These are phyloP conservation scores for Phylloscopus trochilus DNA, from an alignment of 2,113 vertebrate genomes.

Conservation along the genomic window DNA sequence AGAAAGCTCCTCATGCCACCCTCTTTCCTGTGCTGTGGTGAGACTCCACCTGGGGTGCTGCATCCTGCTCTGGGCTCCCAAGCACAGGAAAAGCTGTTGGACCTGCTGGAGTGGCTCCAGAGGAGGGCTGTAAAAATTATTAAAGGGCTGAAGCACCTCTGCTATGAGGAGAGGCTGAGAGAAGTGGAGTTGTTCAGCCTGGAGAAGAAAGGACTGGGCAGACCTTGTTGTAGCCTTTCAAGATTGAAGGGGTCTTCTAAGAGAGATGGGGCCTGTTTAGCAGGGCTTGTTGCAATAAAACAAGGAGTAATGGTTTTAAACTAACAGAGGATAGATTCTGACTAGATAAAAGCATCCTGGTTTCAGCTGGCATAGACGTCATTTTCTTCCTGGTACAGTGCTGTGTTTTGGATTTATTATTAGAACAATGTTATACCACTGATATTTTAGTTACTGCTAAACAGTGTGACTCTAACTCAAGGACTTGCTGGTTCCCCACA, in stretches of 20 bases:
- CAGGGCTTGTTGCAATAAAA: not conserved
- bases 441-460: not conserved
- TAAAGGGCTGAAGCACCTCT: not conserved
- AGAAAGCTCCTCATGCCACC: not conserved
- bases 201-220: not conserved
- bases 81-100: not conserved
- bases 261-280: not conserved
- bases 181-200: not conserved
- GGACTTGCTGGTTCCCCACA: not conserved
- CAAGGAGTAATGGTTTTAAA: not conserved
- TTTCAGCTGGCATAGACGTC: not conserved
- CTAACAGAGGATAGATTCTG: not conserved
- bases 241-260: not conserved
- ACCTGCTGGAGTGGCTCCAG: not conserved
- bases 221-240: not conserved
- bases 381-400: not conserved
- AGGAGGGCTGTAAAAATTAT: not conserved
- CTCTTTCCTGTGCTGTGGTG: not conserved
- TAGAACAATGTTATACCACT: not conserved
- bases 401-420: not conserved
- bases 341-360: fast-evolving
- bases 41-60: not conserved
- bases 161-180: not conserved
- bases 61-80: not conserved
- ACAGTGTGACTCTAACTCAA: not conserved